These are phyloP conservation scores for Synergus gifuensis DNA, from an alignment of 2,888 invertebrate genomes.

Conservation along the genomic window DNA sequence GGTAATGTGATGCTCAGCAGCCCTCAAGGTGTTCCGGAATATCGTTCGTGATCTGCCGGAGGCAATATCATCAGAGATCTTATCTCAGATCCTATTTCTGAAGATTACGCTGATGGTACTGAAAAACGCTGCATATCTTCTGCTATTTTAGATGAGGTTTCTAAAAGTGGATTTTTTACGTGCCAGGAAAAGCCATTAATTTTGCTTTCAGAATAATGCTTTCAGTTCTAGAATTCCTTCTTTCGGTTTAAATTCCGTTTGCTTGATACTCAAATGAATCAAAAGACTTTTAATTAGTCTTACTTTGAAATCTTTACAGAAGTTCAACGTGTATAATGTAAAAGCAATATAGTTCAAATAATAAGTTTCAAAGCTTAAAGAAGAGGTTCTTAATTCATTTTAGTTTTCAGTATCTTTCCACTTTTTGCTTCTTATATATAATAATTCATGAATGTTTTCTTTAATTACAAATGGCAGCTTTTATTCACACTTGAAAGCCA, in stretches of 20 bases:
- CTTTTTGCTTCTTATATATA: neutral
- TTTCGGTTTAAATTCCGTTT: too few species aligned
- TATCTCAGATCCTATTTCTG: constrained; percentile 3
- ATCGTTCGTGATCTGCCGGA: constrained; percentile 27
- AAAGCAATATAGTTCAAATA: too few species aligned
- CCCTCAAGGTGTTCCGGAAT: constrained; percentile 30
- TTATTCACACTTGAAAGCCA: neutral
- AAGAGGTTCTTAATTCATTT: neutral
- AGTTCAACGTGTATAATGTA: neutral
- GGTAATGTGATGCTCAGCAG: constrained; percentile 17
- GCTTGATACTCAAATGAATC: neutral
- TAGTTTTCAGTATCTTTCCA: neutral
- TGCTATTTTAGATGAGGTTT: neutral
- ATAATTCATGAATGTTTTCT: neutral
- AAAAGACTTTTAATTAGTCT: neutral
- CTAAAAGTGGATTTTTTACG: neutral
- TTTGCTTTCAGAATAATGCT: too few species aligned
- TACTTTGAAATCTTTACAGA: neutral
- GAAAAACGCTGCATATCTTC: neutral
- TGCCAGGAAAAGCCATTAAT: neutral
- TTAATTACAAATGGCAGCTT: neutral
- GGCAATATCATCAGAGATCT: constrained; percentile 1
- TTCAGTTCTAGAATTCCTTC: too few species aligned
- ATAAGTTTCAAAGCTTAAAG: neutral
- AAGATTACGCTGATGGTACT: neutral